Evolutionary conservation across 2,797 vertebrate species (phyloP).

Genomic region (Sebastiscus tertius): DNA sequence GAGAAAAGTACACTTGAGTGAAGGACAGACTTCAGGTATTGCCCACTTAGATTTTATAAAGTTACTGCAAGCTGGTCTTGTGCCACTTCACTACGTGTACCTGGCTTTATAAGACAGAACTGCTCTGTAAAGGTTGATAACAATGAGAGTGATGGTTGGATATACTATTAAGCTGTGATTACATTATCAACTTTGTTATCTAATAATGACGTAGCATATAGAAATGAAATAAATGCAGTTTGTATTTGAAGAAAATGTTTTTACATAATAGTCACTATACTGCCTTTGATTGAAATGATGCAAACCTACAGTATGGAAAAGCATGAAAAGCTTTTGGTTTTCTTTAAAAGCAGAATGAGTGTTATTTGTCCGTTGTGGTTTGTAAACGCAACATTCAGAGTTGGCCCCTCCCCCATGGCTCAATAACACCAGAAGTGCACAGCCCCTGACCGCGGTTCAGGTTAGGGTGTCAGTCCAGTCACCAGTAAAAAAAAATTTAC

Average conservation of each 20-base stretch:
- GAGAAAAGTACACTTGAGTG: slow-evolving; percentile 45
- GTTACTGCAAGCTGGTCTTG: not conserved
- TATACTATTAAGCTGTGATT: not conserved
- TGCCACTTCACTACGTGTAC: not conserved
- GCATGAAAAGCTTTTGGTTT: not conserved
- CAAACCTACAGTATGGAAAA: not conserved
- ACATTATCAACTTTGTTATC: not conserved
- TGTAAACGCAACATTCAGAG: no score
- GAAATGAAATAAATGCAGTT: no score
- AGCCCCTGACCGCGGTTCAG: no score
- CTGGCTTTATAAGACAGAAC: not conserved
- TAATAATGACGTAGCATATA: not conserved
- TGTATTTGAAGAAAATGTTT: not conserved
- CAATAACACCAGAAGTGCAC: no score
- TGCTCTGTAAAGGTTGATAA: not conserved
- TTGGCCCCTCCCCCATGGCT: fast-evolving
- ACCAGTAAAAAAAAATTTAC: no score
- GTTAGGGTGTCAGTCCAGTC: no score
- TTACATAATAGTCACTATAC: not conserved
- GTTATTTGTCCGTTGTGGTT: no score
- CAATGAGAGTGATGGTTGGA: not conserved
- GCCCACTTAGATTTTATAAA: not conserved
- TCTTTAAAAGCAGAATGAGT: no score
- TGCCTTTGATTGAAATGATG: not conserved
- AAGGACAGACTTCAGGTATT: slow-evolving; percentile 20